Evolutionary conservation across 2,888 invertebrate species (phyloP), one percentile per base, ranked within the genome.

Genomic region (Dermolepida albohirtum): DNA sequence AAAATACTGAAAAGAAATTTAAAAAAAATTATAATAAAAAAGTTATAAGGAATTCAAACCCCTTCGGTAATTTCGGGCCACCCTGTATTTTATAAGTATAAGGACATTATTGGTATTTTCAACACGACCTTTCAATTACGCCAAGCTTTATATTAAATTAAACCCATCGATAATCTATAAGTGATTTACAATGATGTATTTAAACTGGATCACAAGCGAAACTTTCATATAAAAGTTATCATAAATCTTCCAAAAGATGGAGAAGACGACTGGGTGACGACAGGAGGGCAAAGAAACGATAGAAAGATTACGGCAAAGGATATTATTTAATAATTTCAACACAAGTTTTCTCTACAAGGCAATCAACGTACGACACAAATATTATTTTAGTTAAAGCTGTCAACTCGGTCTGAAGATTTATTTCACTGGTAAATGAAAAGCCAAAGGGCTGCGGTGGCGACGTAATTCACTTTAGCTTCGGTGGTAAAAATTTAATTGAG

Each of bases 281-380:
- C 59, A 43, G 44, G 44, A 29, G 44, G 59, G 59, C 44, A 44
- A 59, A 59, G 59, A 44, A 59, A 29, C 59, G 29, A 14, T 29
- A 29, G 59, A 59, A 44, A 59, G 59, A 59, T 59, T 59, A 59
- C 43, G 44, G 44, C 27, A 27, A 59, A 29, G 43, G 44, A 44
- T 59, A 59, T 59, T 59, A 59, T 59, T 59, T 59, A 59, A 59
- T 59, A 59, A 59, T 59, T 59, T 59, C 59, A 59, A 59, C 59
- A 59, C 59, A 59, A 59, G 59, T 59, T 59, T 59, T 47, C 59
- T 44, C 44, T 27, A 12, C 59, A 44, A 44, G 43, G 59, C 44
- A 59, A 59, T 59, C 59, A 59, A 59, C 59, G 59, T 59, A 59
- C 44, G 44, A 59, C 44, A 59, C 44, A 59, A 59, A 29, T 59